Base-by-base conservation (phyloP, 1,140 invertebrate genomes). In the Papilio polyxenes region DNA sequence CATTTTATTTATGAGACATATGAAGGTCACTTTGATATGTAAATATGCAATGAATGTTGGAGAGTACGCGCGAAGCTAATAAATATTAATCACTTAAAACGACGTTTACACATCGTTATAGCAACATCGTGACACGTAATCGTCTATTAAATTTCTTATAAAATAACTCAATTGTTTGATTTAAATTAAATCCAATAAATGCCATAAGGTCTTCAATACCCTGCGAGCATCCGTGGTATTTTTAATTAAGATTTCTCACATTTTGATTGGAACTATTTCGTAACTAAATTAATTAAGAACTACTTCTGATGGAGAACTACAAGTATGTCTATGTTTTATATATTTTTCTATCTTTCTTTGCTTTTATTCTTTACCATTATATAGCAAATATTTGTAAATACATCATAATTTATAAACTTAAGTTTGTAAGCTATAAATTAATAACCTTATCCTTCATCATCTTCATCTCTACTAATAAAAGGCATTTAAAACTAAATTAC, bases 91-190 rank as follows among this genome's bases (percentile, higher is more conserved):
- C 48, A 76, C 23, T 37, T 72, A 72, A 69, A 72, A 37, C n/a
- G 23, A 23, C n/a, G 49, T 77, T 77, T 49, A 77, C 49, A 77
- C 75, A 56, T 77, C 49, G 75, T 77, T 51, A 75, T 75, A 75
- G 74, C 74, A 48, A 23, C n/a, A 31, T 49, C 74, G 10, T 23
- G 17, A 23, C 75, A 51, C 48, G 48, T 3, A 51, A 77, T 77
- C 20, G 44, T 20, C 40, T 20, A 77, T 77, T 23, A 77, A 77
- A 49, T 51, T 37, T 77, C 75, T 49, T 51, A 20, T 53, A 77
- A 53, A 77, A 77, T 56, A 77, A 53, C 20, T 77, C 2, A 56
- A 4, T 49, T 77, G 49, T 75, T 53, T 53, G 75, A 23, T 77
- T 77, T 77, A 77, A 77, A 56, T 77, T 56, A 77, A 77, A 13